Evolutionary conservation across 2,113 vertebrate genomes (phyloP).

Genomic region (Orycteropus afer): DNA sequence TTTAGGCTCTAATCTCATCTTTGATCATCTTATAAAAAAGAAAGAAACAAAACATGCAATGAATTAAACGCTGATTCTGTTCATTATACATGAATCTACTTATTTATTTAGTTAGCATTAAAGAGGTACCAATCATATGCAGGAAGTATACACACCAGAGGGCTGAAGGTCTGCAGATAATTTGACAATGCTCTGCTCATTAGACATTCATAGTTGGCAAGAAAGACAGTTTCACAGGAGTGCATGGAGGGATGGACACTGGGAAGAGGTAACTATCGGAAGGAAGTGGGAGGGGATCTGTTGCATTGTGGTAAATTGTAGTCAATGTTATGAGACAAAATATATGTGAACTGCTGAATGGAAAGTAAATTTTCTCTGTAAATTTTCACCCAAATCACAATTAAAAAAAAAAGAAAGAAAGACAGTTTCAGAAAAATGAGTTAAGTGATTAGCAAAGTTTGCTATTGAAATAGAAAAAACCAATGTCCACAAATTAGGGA

Average conservation of each 20-base stretch:
- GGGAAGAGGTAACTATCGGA: too few relatives aligned
- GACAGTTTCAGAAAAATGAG: background rate
- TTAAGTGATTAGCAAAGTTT: background rate
- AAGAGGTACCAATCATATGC: background rate
- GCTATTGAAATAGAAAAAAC: background rate
- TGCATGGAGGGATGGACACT: too few relatives aligned
- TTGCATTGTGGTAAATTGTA: too few relatives aligned
- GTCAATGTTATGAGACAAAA: too few relatives aligned
- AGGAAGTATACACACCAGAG: background rate
- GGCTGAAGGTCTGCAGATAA: background rate
- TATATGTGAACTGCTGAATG: too few relatives aligned
- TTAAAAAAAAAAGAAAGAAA: too few relatives aligned
- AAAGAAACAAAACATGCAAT: background rate
- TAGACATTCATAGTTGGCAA: background rate
- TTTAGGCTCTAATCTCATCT: background rate
- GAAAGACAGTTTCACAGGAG: background rate
- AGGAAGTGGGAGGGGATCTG: too few relatives aligned
- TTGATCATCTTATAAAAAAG: background rate
- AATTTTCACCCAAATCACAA: too few relatives aligned
- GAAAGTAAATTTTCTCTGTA: too few relatives aligned
- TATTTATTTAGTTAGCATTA: background rate
- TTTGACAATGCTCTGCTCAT: background rate
- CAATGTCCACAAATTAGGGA: background rate
- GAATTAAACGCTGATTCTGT: background rate
- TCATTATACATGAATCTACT: background rate